Base-by-base conservation (phyloP, 35 echinoderm and acorn worm species). In the Ophiothrix spiculata region DNA sequence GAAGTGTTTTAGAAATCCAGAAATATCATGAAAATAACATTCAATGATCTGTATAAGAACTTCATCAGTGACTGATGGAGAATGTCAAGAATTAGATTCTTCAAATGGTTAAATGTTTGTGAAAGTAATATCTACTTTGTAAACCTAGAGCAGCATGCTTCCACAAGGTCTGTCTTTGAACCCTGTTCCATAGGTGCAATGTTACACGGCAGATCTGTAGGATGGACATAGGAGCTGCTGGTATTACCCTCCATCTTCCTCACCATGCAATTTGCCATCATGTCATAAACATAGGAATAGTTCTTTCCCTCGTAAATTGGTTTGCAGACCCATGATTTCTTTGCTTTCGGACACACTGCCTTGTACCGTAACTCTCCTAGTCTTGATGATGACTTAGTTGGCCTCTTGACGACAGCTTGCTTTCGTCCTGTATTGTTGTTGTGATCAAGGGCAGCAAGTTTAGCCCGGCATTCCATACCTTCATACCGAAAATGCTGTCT, bases 391-490 rank as follows among this genome's bases (percentile, higher is more conserved):
- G 32, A 74, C 37, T 75, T 85, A 11, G 54, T 74, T 16, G 16
- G 31, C 35, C 37, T 33, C 69, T 85, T 85, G 83, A 54, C 45
- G 21, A 21, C 21, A 21, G 45, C 86, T 33, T 88, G 86, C 60
- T 89, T 75, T 23, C 87, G 56, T 13, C 63, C 40, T 76, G 41
- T 34, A 49, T 89, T 83, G 28, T 32, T 39, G 80, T 89, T 89
- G 39, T 89, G 79, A 78, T 89, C 87, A 15, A 89, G 35, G 17
- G 81, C 73, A 76, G 87, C 87, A 8, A 90, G 39, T 37, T 90
- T 21, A 19, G 69, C 21, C 25, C 82, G 45, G 19, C 28, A 42
- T 33, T 74, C 31, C 87, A 89, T 89, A 41, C 35, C 21, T 25
- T 45, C 40, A 33, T 74, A 82, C 29, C 23, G 34, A 88, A 88